These are phyloP conservation scores for Astreopora myriophthalma DNA, from an alignment of 64 coral and sea anemone species.

Conservation along the genomic window DNA sequence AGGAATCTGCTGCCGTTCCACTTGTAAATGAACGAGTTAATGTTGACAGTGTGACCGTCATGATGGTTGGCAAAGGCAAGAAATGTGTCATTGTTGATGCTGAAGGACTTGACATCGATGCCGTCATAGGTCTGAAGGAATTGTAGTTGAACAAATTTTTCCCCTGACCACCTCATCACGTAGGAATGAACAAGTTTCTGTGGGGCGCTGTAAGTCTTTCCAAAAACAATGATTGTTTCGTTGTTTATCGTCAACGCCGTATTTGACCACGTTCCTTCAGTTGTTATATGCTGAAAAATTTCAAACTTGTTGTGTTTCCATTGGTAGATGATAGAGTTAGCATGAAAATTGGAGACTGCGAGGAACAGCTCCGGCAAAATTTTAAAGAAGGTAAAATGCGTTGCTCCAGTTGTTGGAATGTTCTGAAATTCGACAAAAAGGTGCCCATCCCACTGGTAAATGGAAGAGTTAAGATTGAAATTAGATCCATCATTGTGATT, in stretches of 20 bases:
- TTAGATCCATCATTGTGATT: too few species aligned
- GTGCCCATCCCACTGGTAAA: background rate
- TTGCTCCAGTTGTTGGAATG: background rate
- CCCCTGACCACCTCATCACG: too few species aligned
- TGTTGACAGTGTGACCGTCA: too few species aligned
- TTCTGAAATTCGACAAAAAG: background rate
- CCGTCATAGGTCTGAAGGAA: background rate
- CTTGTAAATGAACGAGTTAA: background rate
- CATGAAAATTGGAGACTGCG: background rate
- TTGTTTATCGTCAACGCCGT: background rate
- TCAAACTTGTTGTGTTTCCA: background rate
- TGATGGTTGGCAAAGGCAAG: conserved; percentile 10
- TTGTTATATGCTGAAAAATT: background rate
- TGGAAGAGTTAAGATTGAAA: background rate
- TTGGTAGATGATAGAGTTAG: background rate
- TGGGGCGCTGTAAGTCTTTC: too few species aligned
- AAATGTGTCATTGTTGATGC: conserved; percentile 47
- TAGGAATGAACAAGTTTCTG: background rate
- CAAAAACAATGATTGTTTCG: background rate
- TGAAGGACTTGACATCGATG: conserved; percentile 30
- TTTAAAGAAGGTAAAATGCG: background rate
- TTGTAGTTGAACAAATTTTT: background rate
- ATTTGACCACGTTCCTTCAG: background rate
- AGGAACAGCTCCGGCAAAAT: background rate
- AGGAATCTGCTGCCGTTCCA: background rate